Percentiles rank a stretch among this genome's conserved stretches.
Evolutionary conservation across 2,797 vertebrate species (phyloP).

Genomic region (Acanthiza pusilla): DNA sequence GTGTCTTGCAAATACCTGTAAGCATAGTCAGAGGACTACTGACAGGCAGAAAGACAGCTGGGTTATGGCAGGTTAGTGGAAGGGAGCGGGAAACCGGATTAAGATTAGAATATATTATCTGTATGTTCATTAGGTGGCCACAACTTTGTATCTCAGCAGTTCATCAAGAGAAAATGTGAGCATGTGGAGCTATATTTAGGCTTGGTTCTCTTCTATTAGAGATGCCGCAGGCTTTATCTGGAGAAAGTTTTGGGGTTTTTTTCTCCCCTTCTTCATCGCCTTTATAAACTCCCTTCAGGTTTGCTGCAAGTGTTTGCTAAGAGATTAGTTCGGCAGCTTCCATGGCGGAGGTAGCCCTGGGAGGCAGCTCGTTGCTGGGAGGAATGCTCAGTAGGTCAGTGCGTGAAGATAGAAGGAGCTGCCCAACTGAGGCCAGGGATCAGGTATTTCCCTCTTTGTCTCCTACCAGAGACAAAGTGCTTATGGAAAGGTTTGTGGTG

Average conservation of each 20-base stretch:
- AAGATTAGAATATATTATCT: neutral
- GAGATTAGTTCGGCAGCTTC: constrained; percentile 87
- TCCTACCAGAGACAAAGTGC: constrained; percentile 78
- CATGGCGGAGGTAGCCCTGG: constrained; percentile 86
- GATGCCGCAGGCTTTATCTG: constrained; percentile 27
- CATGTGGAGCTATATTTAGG: constrained; percentile 14
- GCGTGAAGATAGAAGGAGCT: constrained; percentile 64
- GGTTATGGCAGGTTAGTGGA: constrained; percentile 12
- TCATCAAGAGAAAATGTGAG: constrained; percentile 29
- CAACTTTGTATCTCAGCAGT: constrained; percentile 16
- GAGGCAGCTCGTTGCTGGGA: constrained; percentile 78
- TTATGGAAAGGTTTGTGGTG: constrained; percentile 79
- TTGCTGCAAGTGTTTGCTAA: constrained; percentile 86
- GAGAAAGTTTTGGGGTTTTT: constrained; percentile 58
- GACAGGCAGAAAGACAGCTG: constrained; percentile 33
- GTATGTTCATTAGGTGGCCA: neutral
- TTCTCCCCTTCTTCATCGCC: neutral
- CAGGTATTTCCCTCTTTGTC: constrained; percentile 86
- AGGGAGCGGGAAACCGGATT: constrained; percentile 19
- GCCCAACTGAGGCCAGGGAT: constrained; percentile 74
- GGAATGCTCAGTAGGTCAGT: constrained; percentile 85
- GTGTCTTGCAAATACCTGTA: constrained; percentile 62
- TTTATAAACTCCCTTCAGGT: constrained; percentile 77
- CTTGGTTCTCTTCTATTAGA: neutral
- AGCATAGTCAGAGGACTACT: neutral